These are phyloP conservation scores for Oreochromis niloticus DNA, from an alignment of 2,113 vertebrate genomes.

Conservation along the genomic window DNA sequence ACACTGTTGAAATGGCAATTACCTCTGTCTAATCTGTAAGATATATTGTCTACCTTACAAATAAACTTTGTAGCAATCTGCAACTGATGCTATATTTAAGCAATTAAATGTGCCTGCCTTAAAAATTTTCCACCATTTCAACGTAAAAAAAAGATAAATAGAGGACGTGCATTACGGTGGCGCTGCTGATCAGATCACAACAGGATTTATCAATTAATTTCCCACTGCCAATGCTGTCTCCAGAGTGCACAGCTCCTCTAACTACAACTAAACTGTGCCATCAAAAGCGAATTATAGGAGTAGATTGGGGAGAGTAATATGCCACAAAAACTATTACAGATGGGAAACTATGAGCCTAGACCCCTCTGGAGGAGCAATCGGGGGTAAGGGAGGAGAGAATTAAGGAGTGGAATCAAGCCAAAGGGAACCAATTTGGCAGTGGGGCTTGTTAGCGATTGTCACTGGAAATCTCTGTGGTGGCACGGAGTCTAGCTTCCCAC, in stretches of 20 bases:
- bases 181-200: background rate
- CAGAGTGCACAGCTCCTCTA: constrained; percentile 14
- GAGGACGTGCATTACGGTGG: background rate
- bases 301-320: constrained; percentile 26
- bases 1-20: background rate
- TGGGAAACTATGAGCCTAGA: constrained; percentile 42
- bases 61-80: background rate
- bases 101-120: background rate
- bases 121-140: background rate
- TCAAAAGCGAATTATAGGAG: constrained; percentile 57
- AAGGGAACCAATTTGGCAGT: constrained; percentile 39
- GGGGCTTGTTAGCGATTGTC: constrained; percentile 13
- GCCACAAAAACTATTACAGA: constrained; percentile 48
- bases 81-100: background rate
- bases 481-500: background rate
- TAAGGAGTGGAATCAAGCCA: constrained; percentile 27
- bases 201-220: constrained; percentile 29
- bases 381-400: constrained; percentile 12
- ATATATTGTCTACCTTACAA: background rate
- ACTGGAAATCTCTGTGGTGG: background rate
- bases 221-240: background rate
- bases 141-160: background rate
- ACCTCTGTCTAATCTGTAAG: background rate
- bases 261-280: constrained; percentile 60
- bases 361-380: constrained; percentile 23